Evolutionary conservation across 1,140 invertebrate genomes (phyloP), one percentile per base, ranked within the genome.

Genomic region (Drosophila repleta): DNA sequence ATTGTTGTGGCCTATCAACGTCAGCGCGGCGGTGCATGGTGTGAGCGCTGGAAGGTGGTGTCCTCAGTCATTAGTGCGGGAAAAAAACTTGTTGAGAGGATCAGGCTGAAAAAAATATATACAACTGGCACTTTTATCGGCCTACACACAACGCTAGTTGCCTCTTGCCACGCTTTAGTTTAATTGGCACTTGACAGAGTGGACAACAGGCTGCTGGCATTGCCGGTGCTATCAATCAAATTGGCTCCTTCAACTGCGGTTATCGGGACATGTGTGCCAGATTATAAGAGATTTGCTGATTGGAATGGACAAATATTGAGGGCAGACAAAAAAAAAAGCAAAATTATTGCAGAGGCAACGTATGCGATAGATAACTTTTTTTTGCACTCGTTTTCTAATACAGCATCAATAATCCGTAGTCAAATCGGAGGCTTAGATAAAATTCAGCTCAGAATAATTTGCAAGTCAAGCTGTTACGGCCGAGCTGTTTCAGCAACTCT

Each of bases 1-100:
- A 88, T 88, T 88, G 79, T 83, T 88, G 83, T 88, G 83, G 83
- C 83, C 79, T 83, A 88, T 88, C 83, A 88, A 88, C 83, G 83
- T 88, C 83, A 88, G 83, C 79, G 83, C 79, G 63, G 57, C 57
- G n/a, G 39, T 8, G 39, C n/a, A 15, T 53, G 52, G 49, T 45
- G 24, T 26, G 7, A 5, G 20, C 7, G 18, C 26, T 51, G n/a
- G 13, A 67, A 56, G 78, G 78, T 45, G 55, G 58, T 78, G 80
- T 85, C 83, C 74, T 79, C 70, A 88, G 79, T 88, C 83, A 88
- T 88, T 88, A 88, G 83, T 79, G 85, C 46, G 49, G 39, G 11
- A 46, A 43, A 39, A 35, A 57, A 52, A 29, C 52, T 63, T 69
- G 45, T 65, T 10, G 41, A 43, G 62, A 24, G 29, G 24, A 32